Evolutionary conservation across 1,140 invertebrate genomes (phyloP).

Genomic region (Pectinophora gossypiella): DNA sequence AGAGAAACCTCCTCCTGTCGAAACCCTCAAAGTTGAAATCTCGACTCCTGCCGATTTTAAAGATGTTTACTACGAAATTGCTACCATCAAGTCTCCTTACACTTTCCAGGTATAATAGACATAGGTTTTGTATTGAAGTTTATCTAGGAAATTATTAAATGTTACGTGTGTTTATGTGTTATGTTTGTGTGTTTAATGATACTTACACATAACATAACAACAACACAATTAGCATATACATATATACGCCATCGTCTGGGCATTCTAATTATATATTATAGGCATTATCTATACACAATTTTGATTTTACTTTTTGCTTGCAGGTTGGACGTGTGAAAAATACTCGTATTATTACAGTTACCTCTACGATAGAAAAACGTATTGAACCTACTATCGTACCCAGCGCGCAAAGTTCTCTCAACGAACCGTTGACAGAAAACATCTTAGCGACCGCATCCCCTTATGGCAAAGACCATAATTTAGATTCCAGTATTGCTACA

Average conservation of each 20-base stretch:
- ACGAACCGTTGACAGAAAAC: slow-evolving; percentile 89
- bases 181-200: too few relatives aligned
- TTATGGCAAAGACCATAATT: slow-evolving; percentile 82
- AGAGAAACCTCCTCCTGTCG: slow-evolving; percentile 79
- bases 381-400: slow-evolving; percentile 78
- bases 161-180: too few relatives aligned
- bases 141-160: too few relatives aligned
- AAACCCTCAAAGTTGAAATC: slow-evolving; percentile 90
- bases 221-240: too few relatives aligned
- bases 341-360: slow-evolving; percentile 89
- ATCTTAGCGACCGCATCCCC: slow-evolving; percentile 87
- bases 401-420: slow-evolving; percentile 76
- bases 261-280: too few relatives aligned
- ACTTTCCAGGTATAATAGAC: slow-evolving; percentile 93
- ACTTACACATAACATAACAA: too few relatives aligned
- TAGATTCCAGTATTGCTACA: slow-evolving; percentile 87
- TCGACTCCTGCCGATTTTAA: slow-evolving; percentile 89
- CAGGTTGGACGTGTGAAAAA: slow-evolving; percentile 91
- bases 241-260: too few relatives aligned
- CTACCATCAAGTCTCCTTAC: slow-evolving; percentile 92
- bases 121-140: too few relatives aligned
- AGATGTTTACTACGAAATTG: slow-evolving; percentile 90
- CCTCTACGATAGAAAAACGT: slow-evolving; percentile 86
- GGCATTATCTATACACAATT: too few relatives aligned
- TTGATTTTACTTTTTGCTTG: slow-evolving; percentile 38